Evolutionary conservation across 2,888 invertebrate species (phyloP).

Genomic region (Agrotis segetum): DNA sequence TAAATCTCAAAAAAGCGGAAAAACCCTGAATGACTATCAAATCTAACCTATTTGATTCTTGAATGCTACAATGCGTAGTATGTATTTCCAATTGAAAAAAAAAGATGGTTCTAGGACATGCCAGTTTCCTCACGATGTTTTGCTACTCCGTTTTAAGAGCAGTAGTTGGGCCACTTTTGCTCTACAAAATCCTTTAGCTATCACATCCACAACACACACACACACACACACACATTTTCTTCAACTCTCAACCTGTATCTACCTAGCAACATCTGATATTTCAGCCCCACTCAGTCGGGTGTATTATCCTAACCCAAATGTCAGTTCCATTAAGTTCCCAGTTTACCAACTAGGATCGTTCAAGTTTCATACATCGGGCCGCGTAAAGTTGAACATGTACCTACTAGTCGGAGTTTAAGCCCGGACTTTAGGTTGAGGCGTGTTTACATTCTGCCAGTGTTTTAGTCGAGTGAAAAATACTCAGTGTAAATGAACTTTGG

Average conservation of each 20-base stretch:
- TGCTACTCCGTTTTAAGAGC: too few species aligned
- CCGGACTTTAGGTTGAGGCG: constrained; percentile 54
- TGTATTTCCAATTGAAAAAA: too few species aligned
- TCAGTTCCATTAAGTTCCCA: constrained; percentile 73
- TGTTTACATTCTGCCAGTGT: constrained; percentile 27
- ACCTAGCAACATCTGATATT: constrained; percentile 28
- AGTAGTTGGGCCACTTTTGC: too few species aligned
- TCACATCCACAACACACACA: too few species aligned
- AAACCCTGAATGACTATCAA: too few species aligned
- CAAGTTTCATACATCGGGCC: constrained; percentile 76
- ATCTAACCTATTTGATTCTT: too few species aligned
- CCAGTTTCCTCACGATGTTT: too few species aligned
- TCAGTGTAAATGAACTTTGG: background rate
- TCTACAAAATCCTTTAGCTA: too few species aligned
- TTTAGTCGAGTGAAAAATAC: background rate
- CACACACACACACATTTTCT: background rate
- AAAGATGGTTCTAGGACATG: too few species aligned
- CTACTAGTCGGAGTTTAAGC: constrained; percentile 67
- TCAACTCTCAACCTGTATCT: constrained; percentile 21
- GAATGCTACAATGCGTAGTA: too few species aligned
- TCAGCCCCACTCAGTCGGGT: constrained; percentile 18
- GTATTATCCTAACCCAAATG: constrained; percentile 64
- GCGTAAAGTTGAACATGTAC: constrained; percentile 71
- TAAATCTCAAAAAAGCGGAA: too few species aligned
- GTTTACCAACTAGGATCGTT: constrained; percentile 69